Base-by-base conservation (phyloP, 2,888 invertebrate species). In the Aphelenchoides bicaudatus region DNA sequence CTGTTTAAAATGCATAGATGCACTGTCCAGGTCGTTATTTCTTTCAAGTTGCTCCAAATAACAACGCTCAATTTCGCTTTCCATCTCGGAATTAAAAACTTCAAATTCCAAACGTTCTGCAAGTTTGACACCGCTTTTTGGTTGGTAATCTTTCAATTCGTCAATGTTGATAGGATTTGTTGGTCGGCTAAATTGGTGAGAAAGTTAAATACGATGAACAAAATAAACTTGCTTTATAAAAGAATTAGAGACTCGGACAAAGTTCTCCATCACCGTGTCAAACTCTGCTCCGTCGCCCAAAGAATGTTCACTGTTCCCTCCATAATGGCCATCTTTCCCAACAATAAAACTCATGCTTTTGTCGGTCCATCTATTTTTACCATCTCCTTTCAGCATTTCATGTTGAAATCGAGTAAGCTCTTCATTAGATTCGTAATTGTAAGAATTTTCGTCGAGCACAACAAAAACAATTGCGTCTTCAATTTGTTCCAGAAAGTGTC, bases 241-340 rank as follows among this genome's bases (percentile, higher is more conserved):
- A 29, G 67, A 51, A 27, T 62, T 62, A 38, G 73, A 74, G 46
- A 71, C 66, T 16, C 59, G 52, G 25, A 71, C 52, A 43, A 71
- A 72, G 58, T 74, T 72, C 47, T 75, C 75, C 62, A 72, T 65
- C 28, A 75, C 61, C 54, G 73, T 73, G 55, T 73, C 74, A 49
- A 75, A 70, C 52, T 75, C 75, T 5, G 69, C 66, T 30, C 75
- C 75, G 56, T 75, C 75, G 21, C 64, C 71, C 5, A 71, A 67
- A 2, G 65, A 62, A 34, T 75, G 75, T 29, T 75, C 75, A 5
- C 68, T 69, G 1, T 70, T 73, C 19, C 73, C 75, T 38, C 75
- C 75, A 46, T 59, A 68, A 50, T 70, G 60, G 6, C 68, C 60
- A 54, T 71, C 71, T 30, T 61, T 66, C 23, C 63, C 56, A 16